Evolutionary conservation across 2,113 vertebrate species (phyloP).

Genomic region (Aix galericulata): DNA sequence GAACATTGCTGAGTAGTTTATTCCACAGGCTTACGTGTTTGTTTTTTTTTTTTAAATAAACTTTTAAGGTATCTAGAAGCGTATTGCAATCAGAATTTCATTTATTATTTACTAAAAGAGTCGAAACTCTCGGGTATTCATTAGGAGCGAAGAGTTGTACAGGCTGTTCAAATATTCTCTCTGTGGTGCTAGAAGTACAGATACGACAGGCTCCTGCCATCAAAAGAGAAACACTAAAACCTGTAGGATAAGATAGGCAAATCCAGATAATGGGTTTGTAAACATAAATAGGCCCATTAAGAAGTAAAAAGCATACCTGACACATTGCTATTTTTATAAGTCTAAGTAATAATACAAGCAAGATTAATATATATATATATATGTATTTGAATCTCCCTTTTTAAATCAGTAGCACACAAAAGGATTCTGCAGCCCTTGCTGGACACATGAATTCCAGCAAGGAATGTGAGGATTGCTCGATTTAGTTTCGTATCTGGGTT

Average conservation of each 20-base stretch:
- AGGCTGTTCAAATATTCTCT: slow-evolving; percentile 51
- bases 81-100: slow-evolving; percentile 10
- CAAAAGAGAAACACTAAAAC: slow-evolving; percentile 24
- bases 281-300: not conserved
- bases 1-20: not conserved
- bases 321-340: not conserved
- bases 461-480: not conserved
- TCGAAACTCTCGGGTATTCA: slow-evolving; percentile 40
- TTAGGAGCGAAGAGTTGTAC: slow-evolving; percentile 35
- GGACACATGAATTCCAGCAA: not conserved
- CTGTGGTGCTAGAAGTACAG: not conserved
- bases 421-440: not conserved
- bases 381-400: not conserved
- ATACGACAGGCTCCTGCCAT: not conserved
- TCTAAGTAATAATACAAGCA: not conserved
- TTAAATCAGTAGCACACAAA: not conserved
- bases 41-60: slow-evolving; percentile 10
- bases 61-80: not conserved
- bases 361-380: not conserved
- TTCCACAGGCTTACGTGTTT: not conserved
- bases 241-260: not conserved
- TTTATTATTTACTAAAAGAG: slow-evolving; percentile 62
- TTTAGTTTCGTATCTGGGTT: slow-evolving; percentile 12
- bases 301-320: not conserved
- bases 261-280: slow-evolving; percentile 15